phyloP scores from a whole-genome alignment of 2,797 vertebrate genomes.

The Danionella dracula region DNA sequence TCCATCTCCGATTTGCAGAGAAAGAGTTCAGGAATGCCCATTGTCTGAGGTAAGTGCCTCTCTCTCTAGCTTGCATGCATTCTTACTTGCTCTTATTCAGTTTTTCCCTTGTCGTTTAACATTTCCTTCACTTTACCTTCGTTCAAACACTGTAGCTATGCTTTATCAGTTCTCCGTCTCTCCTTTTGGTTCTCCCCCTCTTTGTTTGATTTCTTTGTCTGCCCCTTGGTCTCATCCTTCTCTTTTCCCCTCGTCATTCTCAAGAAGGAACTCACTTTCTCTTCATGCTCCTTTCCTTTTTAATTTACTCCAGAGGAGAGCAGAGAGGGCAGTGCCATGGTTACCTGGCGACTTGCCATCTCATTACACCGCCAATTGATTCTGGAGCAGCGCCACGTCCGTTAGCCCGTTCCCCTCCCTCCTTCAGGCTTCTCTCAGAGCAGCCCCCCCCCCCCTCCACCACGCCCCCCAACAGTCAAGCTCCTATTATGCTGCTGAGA shows the following conservation, averaged over 20 bases:
- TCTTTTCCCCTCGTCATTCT: conserved; percentile 35
- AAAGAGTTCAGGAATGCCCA: conserved; percentile 32
- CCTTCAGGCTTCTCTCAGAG: conserved; percentile 44
- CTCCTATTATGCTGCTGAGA: conserved; percentile 64
- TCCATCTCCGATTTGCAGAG: conserved; percentile 42
- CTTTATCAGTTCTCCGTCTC: neutral
- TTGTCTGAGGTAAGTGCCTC: conserved; percentile 35
- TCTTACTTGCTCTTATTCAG: neutral
- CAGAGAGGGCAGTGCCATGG: conserved; percentile 75
- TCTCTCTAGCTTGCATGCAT: neutral
- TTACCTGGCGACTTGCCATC: conserved; percentile 80
- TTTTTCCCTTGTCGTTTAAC: neutral
- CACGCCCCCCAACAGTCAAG: conserved; percentile 59
- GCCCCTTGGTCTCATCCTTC: conserved; percentile 38
- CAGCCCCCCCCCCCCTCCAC: conserved; percentile 43
- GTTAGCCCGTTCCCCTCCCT: conserved; percentile 54
- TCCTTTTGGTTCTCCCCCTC: conserved; percentile 1
- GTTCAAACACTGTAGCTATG: conserved; percentile 32
- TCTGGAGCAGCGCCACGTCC: conserved; percentile 76
- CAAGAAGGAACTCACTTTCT: conserved; percentile 36
- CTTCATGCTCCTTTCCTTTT: conserved; percentile 61
- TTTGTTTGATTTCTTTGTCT: conserved; percentile 43
- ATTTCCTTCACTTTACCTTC: conserved; percentile 42
- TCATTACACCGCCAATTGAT: conserved; percentile 86
- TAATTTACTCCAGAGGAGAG: conserved; percentile 74